Base-by-base conservation (phyloP, 1,140 invertebrate species). In the Drosophila obscura region DNA sequence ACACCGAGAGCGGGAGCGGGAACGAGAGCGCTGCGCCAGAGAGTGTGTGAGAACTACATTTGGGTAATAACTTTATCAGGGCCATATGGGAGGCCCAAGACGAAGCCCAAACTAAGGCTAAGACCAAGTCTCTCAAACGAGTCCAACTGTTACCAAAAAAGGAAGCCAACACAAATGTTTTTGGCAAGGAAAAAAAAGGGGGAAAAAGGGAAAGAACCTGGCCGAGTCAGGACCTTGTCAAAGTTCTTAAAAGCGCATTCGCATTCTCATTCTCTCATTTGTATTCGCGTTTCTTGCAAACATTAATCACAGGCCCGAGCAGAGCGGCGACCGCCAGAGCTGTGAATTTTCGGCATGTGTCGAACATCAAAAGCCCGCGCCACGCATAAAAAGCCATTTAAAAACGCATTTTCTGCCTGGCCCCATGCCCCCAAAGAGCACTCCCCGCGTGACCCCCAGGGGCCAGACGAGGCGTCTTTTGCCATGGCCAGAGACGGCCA, bases 381-480 rank as follows among this genome's bases (percentile, higher is more conserved):
- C 83, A 88, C 83, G 83, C 83, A 83, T 83, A 88, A 88, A 88
- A 88, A 79, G 77, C 81, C 85, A 90, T 90, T 90, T 90, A 90
- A 90, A 90, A 90, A 90, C 87, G 81, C 85, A 90, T 90, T 90
- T 90, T 88, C 79, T 88, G 66, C 83, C 45, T 64, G 71, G 63
- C 50, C 62, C 78, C 49, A 35, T 31, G 43, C 72, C 57, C 67
- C 35, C 31, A 31, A 26, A 51, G 24, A 51, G 35, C 35, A 63
- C 69, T 57, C 71, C 53, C 41, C 53, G 45, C 26, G 4, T 80
- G 77, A 80, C 73, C 81, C 81, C 64, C 48, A 55, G 61, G 81
- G 48, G 52, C 60, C 59, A 63, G 52, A 35, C 24, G 16, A 16
- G 15, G 43, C 24, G 28, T 31, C 43, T 50, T 44, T 51, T 16